These are phyloP conservation scores for Stegophylla sp. DNA, from an alignment of 2,888 invertebrate species.

Conservation along the genomic window DNA sequence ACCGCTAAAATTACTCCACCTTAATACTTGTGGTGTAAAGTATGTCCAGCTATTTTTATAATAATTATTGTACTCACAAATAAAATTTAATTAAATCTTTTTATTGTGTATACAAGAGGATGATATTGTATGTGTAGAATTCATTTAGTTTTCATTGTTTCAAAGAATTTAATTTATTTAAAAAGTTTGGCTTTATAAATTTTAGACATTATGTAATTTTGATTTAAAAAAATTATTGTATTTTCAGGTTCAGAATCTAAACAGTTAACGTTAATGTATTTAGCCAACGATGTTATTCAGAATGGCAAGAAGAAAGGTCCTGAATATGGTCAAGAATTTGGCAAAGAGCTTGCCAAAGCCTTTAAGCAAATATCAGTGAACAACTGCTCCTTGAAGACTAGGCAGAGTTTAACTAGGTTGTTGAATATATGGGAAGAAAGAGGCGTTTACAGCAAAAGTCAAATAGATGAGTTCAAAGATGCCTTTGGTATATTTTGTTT, in stretches of 20 bases:
- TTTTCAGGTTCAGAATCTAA: constrained; percentile 82
- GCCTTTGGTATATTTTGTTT: constrained; percentile 65
- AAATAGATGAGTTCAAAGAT: constrained; percentile 80
- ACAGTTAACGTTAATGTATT: constrained; percentile 93
- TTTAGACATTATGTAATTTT: background rate
- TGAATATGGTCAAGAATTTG: constrained; percentile 90
- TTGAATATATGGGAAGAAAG: constrained; percentile 92
- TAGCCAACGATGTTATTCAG: constrained; percentile 99
- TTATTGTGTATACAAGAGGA: background rate
- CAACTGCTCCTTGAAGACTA: constrained; percentile 75
- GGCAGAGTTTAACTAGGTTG: constrained; percentile 79
- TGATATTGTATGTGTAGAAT: background rate
- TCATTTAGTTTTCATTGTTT: background rate
- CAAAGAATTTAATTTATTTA: background rate
- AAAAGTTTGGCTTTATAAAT: background rate
- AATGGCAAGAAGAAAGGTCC: constrained; percentile 98
- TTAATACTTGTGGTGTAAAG: background rate
- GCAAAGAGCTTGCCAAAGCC: constrained; percentile 78
- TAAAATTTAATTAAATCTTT: background rate
- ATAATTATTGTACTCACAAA: too few species aligned
- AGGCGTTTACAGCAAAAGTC: constrained; percentile 82
- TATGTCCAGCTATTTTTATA: background rate
- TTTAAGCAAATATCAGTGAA: constrained; percentile 83
- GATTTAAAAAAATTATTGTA: constrained; percentile 62
- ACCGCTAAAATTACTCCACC: too few species aligned